Conservation (phyloP, 2,113 vertebrate genomes). For the Psittacara wagleri region DNA sequence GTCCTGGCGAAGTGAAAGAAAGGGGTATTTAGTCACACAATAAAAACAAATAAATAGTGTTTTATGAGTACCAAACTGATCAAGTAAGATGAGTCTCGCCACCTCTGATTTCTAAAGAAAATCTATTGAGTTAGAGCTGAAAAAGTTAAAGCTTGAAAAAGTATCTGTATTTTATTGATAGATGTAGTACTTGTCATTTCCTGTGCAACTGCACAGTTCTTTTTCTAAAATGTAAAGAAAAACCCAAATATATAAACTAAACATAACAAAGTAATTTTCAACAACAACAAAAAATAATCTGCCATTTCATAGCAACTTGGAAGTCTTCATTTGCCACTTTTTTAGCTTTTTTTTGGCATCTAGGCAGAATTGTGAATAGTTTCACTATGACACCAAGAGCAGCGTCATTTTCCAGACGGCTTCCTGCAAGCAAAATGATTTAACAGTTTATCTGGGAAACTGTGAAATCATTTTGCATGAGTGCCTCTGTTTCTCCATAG, state of each 20-base stretch:
- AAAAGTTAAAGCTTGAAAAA: not conserved
- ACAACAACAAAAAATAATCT: not conserved
- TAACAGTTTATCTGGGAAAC: not conserved
- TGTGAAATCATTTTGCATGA: not conserved
- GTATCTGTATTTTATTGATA: not conserved
- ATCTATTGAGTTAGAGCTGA: not conserved
- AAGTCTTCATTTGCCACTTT: not conserved
- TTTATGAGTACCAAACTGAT: not conserved
- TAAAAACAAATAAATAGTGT: not conserved
- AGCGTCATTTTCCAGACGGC: not conserved
- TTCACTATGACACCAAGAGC: not conserved
- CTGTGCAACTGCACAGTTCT: not conserved
- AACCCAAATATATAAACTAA: not conserved
- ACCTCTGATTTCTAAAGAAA: not conserved
- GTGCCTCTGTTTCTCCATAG: not conserved
- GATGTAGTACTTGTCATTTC: not conserved
- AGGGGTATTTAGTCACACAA: not conserved
- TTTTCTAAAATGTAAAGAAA: not conserved
- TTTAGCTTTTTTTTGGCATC: not conserved
- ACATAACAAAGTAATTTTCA: not conserved
- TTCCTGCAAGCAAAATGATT: not conserved
- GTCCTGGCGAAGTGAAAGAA: not conserved
- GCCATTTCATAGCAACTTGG: not conserved
- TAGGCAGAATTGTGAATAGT: not conserved
- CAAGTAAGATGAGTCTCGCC: not conserved